A percentile compares a stretch with the other conserved stretches of the same genome.
Conservation (phyloP, 2,888 invertebrate species). For the Lissonota sp. region DNA sequence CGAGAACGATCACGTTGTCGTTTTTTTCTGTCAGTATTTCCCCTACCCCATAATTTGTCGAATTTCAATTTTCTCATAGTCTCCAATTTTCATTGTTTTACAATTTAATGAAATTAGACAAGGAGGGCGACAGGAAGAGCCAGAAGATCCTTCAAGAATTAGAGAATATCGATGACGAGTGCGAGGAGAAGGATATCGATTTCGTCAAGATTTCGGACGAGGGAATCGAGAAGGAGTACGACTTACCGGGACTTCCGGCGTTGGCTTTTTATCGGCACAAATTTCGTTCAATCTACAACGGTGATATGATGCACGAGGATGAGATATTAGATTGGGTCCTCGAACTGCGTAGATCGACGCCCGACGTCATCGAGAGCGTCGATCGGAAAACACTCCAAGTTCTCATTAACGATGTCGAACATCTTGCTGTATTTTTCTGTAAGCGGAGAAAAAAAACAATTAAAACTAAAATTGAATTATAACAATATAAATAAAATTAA, state of each 20-base stretch:
- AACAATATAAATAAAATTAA: not conserved
- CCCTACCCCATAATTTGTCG: not conserved
- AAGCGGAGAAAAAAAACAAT: conserved; percentile 82
- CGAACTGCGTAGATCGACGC: conserved; percentile 92
- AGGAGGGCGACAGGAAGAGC: conserved; percentile 95
- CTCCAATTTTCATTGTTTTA: too few relatives aligned
- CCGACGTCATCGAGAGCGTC: conserved; percentile 95
- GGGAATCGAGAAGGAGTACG: conserved; percentile 94
- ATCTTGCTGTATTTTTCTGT: conserved; percentile 97
- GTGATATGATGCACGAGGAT: conserved; percentile 96
- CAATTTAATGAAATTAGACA: conserved; percentile 85
- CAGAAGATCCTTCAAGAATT: conserved; percentile 94
- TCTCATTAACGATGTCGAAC: conserved; percentile 95
- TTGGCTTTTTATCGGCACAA: conserved; percentile 94
- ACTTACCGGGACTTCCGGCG: conserved; percentile 91
- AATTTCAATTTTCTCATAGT: not conserved
- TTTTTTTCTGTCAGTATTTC: conserved; percentile 93
- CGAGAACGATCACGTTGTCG: conserved; percentile 95
- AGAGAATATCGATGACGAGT: conserved; percentile 97
- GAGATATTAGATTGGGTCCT: conserved; percentile 95
- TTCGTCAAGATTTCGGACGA: conserved; percentile 96
- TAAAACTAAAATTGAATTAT: not conserved
- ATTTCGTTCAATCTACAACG: conserved; percentile 94
- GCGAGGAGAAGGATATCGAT: conserved; percentile 95
- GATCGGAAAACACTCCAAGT: conserved; percentile 95